These are phyloP conservation scores for Napeogenes inachia DNA, from an alignment of 2,888 invertebrate genomes.

Conservation along the genomic window DNA sequence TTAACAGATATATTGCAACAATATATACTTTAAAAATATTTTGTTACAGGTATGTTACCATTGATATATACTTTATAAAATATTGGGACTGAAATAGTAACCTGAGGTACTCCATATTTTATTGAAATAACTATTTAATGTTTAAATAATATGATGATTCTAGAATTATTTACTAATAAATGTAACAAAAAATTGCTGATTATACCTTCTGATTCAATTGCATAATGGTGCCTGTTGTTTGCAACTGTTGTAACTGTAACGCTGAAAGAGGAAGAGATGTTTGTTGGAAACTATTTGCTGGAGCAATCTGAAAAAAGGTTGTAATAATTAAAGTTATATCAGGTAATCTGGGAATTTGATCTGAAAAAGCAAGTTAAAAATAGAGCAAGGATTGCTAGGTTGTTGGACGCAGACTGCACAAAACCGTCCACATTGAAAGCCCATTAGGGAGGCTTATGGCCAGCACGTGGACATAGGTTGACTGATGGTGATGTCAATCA, in stretches of 20 bases:
- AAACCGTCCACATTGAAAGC: too few species aligned
- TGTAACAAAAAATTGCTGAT: neutral
- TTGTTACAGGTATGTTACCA: neutral
- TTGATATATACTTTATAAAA: neutral
- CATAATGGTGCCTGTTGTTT: slow-evolving; percentile 66
- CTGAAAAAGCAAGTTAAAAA: neutral
- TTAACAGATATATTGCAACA: neutral
- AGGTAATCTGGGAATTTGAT: neutral
- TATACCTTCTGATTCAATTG: slow-evolving; percentile 71
- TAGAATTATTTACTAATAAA: slow-evolving; percentile 10
- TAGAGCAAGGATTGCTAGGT: too few species aligned
- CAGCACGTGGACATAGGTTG: too few species aligned
- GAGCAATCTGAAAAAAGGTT: slow-evolving; percentile 51
- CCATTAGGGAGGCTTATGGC: too few species aligned
- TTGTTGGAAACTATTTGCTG: slow-evolving; percentile 62
- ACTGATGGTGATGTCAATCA: too few species aligned
- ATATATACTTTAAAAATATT: neutral
- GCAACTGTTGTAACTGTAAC: slow-evolving; percentile 67
- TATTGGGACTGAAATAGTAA: neutral
- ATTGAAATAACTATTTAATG: neutral
- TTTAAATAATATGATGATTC: too few species aligned
- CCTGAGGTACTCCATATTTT: neutral
- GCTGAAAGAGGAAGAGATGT: slow-evolving; percentile 64
- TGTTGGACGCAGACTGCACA: too few species aligned
- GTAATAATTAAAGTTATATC: slow-evolving; percentile 20